Percentiles rank a stretch among this genome's conserved stretches.
phyloP scores from a whole-genome alignment of 2,888 invertebrate species.

The Papilio elwesi region DNA sequence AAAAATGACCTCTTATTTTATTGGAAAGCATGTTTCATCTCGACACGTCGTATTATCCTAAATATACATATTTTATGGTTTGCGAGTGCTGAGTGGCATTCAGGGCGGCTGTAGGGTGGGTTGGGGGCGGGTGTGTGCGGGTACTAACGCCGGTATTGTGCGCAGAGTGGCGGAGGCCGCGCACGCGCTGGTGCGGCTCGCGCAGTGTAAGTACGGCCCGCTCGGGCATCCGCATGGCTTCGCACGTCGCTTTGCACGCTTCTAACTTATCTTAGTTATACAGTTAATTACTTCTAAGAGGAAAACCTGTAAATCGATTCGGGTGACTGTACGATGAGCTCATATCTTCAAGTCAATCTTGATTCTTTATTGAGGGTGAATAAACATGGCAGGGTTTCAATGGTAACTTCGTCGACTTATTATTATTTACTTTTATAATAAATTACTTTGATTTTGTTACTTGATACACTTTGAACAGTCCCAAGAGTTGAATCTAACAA shows the following conservation, averaged over 20 bases:
- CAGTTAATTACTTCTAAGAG: slow-evolving; percentile 21
- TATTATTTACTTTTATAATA: not conserved
- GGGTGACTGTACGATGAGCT: not conserved
- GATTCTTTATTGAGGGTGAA: not conserved
- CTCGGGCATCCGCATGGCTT: slow-evolving; percentile 54
- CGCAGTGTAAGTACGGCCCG: slow-evolving; percentile 92
- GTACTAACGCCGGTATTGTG: slow-evolving; percentile 55
- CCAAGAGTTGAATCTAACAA: not conserved
- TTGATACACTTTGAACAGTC: too few relatives aligned
- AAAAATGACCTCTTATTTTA: too few relatives aligned
- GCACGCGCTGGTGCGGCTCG: slow-evolving; percentile 95
- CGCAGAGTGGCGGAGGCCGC: slow-evolving; percentile 86
- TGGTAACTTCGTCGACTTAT: not conserved
- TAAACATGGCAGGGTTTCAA: not conserved
- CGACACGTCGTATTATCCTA: too few relatives aligned
- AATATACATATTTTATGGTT: not conserved
- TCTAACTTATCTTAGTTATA: slow-evolving; percentile 29
- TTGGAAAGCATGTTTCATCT: too few relatives aligned
- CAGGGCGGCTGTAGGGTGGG: not conserved
- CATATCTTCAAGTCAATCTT: not conserved
- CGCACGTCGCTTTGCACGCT: slow-evolving; percentile 52
- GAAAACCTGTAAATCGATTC: slow-evolving; percentile 18
- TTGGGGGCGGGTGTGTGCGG: slow-evolving; percentile 7
- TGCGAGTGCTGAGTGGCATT: not conserved
- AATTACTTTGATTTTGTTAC: too few relatives aligned